phyloP scores from a whole-genome alignment of 1,140 invertebrate species.

The Tyrophagus putrescentiae region DNA sequence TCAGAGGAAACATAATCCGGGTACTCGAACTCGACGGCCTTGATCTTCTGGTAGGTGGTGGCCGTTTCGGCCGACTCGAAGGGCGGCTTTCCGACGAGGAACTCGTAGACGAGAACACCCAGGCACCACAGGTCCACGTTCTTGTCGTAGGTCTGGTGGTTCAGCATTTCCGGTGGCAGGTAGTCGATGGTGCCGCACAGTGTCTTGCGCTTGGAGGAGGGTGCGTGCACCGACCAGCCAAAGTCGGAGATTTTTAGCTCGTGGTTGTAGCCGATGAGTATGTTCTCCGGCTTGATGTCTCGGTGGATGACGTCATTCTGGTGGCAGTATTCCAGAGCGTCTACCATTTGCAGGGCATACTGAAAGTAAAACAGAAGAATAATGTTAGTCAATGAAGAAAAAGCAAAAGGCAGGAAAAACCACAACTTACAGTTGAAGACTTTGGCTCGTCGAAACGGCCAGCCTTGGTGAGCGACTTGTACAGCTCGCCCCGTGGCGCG shows the following conservation, averaged over 20 bases:
- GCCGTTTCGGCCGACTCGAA: conserved; percentile 59
- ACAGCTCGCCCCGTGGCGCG: conserved; percentile 76
- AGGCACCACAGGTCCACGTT: conserved; percentile 74
- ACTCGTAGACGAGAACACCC: conserved; percentile 85
- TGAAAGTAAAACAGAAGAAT: conserved; percentile 9
- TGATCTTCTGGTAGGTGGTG: conserved; percentile 70
- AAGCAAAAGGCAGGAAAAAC: too few relatives aligned
- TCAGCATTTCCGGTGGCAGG: conserved; percentile 79
- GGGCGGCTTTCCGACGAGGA: conserved; percentile 79
- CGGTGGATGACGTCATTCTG: conserved; percentile 43
- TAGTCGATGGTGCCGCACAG: conserved; percentile 86
- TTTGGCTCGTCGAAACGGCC: conserved; percentile 42
- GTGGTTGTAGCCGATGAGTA: conserved; percentile 32
- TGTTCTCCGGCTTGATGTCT: conserved; percentile 32
- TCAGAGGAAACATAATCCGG: conserved; percentile 51
- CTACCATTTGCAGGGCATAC: conserved; percentile 38
- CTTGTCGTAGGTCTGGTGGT: conserved; percentile 52
- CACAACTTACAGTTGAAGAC: conserved; percentile 26
- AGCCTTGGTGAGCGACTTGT: conserved; percentile 50
- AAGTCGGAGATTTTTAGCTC: conserved; percentile 39
- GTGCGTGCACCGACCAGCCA: conserved; percentile 38
- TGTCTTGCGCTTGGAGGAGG: conserved; percentile 52
- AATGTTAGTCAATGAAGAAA: too few relatives aligned
- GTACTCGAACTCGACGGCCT: conserved; percentile 51
- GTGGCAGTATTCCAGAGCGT: conserved; percentile 45